These are phyloP conservation scores for Ennomos erosarius DNA, from an alignment of 2,888 invertebrate genomes.

Conservation along the genomic window DNA sequence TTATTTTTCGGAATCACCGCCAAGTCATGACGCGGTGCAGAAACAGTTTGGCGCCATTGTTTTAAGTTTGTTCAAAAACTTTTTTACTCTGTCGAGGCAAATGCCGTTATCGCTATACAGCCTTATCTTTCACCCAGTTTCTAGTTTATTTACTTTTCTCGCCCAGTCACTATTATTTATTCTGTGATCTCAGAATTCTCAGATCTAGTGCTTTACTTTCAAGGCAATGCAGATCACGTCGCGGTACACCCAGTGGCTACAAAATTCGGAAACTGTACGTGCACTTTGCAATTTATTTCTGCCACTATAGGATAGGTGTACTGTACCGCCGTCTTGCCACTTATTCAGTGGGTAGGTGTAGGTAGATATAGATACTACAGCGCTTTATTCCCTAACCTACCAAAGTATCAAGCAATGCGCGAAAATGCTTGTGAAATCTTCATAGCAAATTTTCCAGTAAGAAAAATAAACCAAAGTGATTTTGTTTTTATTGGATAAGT, in stretches of 20 bases:
- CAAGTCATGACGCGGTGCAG: slow-evolving; percentile 37
- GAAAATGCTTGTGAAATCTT: not conserved
- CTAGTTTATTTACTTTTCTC: slow-evolving; percentile 10
- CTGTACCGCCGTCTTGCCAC: too few species aligned
- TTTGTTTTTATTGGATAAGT: too few species aligned
- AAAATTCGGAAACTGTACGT: too few species aligned
- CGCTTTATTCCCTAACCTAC: not conserved
- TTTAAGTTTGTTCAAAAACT: slow-evolving; percentile 8
- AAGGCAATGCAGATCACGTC: slow-evolving; percentile 6
- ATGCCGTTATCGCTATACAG: slow-evolving; percentile 4
- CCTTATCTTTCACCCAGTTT: slow-evolving; percentile 18
- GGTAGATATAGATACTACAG: too few species aligned
- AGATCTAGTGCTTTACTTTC: slow-evolving; percentile 1
- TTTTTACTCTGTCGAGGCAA: slow-evolving; percentile 3
- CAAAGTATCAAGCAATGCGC: not conserved
- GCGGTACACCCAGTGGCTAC: not conserved
- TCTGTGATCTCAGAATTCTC: too few species aligned
- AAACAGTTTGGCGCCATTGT: slow-evolving; percentile 44
- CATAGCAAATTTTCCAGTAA: not conserved
- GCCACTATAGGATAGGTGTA: too few species aligned
- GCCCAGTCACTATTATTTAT: not conserved
- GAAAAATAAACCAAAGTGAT: not conserved
- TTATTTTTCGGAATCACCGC: not conserved
- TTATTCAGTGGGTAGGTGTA: not conserved
- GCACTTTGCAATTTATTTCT: too few species aligned